phyloP scores from a whole-genome alignment of 2,113 vertebrate genomes.

The Ia io region DNA sequence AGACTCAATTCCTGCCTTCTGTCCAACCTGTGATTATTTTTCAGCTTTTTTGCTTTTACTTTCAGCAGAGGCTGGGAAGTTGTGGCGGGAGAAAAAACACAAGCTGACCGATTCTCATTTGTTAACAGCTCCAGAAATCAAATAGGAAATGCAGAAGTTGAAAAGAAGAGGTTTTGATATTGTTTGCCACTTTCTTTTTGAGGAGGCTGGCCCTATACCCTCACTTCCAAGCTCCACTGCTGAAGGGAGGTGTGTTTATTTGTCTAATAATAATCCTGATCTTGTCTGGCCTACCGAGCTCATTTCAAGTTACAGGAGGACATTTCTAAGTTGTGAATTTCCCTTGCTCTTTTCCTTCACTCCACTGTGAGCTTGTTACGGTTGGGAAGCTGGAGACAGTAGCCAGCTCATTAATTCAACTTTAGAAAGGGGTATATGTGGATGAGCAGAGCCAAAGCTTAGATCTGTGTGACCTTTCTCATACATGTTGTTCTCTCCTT shows the following conservation, averaged over 20 bases:
- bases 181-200: neutral
- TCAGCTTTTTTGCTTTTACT: conserved; percentile 24
- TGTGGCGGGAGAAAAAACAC: neutral
- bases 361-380: neutral
- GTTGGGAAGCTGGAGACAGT: neutral
- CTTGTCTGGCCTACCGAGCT: neutral
- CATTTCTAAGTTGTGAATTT: neutral
- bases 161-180: neutral
- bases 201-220: neutral
- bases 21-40: conserved; percentile 13
- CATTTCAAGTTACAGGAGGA: neutral
- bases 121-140: conserved; percentile 14
- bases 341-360: neutral
- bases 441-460: neutral
- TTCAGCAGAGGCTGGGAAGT: neutral
- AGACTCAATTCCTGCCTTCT: neutral
- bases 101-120: neutral
- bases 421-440: neutral
- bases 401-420: conserved; percentile 26
- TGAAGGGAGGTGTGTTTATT: neutral
- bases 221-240: neutral
- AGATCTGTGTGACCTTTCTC: conserved; percentile 9
- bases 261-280: neutral
- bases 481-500: neutral
- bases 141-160: neutral